Percentiles rank a stretch among this genome's conserved stretches.
phyloP scores from a whole-genome alignment of 2,797 vertebrate genomes.

The Percopsis omiscomaycus region DNA sequence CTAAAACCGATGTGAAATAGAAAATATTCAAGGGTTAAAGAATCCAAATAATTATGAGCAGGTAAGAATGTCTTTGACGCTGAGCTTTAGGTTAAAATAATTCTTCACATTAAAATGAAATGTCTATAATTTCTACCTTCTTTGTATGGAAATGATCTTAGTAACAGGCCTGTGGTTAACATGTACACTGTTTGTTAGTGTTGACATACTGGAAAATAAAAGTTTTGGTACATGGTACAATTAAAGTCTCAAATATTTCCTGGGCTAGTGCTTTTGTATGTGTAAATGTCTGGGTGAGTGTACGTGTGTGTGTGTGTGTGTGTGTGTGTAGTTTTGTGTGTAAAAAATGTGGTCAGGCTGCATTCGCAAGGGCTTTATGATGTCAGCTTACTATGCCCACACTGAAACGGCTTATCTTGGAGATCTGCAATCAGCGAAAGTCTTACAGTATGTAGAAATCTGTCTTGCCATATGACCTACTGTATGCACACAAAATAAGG shows the following conservation, averaged over 20 bases:
- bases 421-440: slow-evolving; percentile 44
- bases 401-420: slow-evolving; percentile 37
- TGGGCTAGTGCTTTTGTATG: background rate
- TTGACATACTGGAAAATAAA: slow-evolving; percentile 21
- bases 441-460: slow-evolving; percentile 22
- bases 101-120: too few species aligned
- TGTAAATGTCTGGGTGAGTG: slow-evolving; percentile 2
- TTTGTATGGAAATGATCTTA: background rate
- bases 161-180: slow-evolving; percentile 12
- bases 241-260: slow-evolving; percentile 34
- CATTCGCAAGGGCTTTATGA: slow-evolving; percentile 48
- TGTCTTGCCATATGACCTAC: background rate
- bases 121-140: too few species aligned
- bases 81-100: too few species aligned
- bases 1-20: too few species aligned
- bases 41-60: too few species aligned
- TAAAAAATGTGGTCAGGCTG: slow-evolving; percentile 56
- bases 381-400: slow-evolving; percentile 27
- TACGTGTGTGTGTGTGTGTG: background rate
- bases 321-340: slow-evolving; percentile 1
- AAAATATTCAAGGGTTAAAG: too few species aligned
- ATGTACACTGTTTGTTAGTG: slow-evolving; percentile 22
- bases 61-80: too few species aligned
- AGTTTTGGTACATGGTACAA: slow-evolving; percentile 28
- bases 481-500: too few species aligned